phyloP scores from a whole-genome alignment of 2,113 vertebrate species.

The Cromileptes altivelis region DNA sequence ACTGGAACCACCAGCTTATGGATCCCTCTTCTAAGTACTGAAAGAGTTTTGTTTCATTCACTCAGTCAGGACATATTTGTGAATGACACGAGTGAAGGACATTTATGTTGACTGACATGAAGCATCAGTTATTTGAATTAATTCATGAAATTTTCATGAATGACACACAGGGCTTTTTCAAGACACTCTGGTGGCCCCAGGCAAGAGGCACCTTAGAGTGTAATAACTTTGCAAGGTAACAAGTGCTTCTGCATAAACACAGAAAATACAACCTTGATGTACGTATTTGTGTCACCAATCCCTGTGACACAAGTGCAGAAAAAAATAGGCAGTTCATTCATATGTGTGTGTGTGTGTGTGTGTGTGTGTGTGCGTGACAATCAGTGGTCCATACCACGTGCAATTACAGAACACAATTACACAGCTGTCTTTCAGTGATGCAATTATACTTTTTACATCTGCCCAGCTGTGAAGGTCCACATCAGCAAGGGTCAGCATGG shows the following conservation, averaged over 20 bases:
- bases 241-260: no score
- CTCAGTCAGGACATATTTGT: not conserved
- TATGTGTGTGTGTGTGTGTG: no score
- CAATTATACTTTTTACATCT: not conserved
- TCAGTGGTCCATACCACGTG: not conserved
- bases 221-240: no score
- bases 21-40: not conserved
- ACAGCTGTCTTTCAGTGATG: not conserved
- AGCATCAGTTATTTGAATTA: not conserved
- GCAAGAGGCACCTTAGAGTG: no score
- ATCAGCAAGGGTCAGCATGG: not conserved
- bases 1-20: slow-evolving; percentile 15
- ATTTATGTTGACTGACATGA: not conserved
- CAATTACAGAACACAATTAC: not conserved
- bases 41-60: slow-evolving; percentile 4
- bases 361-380: no score
- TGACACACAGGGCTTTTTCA: no score
- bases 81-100: not conserved
- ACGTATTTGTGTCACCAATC: not conserved
- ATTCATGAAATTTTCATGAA: not conserved
- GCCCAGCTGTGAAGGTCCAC: not conserved
- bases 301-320: not conserved
- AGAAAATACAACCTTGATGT: no score
- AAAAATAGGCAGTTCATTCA: not conserved
- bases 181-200: no score